These are phyloP conservation scores for Cataglyphis albicans DNA, from an alignment of 2,888 invertebrate genomes.

Conservation along the genomic window DNA sequence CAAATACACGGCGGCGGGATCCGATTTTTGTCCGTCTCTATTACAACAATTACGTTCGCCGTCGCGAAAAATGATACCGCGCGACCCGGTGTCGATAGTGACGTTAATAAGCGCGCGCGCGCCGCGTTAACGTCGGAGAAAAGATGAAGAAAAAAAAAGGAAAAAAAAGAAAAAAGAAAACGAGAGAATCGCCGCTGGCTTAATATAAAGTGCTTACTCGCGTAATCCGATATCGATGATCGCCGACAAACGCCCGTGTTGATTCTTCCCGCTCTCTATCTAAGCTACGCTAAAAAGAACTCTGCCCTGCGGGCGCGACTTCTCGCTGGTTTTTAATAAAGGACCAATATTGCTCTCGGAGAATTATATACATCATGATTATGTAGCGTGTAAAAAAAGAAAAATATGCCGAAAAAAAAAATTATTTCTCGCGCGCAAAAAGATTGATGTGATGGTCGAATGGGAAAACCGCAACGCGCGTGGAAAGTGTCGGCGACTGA, in stretches of 20 bases:
- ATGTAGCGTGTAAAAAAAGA: not conserved
- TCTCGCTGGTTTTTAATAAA: constrained; percentile 73
- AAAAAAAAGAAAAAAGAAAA: constrained; percentile 19
- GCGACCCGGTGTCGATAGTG: constrained; percentile 17
- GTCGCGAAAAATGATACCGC: not conserved
- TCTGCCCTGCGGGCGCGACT: constrained; percentile 69
- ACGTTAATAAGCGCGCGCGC: constrained; percentile 45
- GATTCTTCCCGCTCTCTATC: constrained; percentile 66
- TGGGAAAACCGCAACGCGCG: constrained; percentile 47
- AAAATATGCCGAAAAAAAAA: not conserved
- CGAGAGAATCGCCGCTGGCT: constrained; percentile 55
- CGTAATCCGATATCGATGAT: constrained; percentile 82
- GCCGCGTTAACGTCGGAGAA: not conserved
- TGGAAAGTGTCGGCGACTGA: constrained; percentile 43
- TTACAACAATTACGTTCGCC: not conserved
- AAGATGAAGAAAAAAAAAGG: not conserved
- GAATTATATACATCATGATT: not conserved
- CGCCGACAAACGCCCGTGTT: constrained; percentile 65
- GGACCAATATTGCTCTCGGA: constrained; percentile 53
- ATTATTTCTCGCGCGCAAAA: constrained; percentile 13
- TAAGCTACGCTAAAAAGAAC: constrained; percentile 67
- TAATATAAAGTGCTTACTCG: constrained; percentile 80
- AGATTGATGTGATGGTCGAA: constrained; percentile 1
- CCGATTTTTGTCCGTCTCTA: constrained; percentile 7
- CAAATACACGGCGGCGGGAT: not conserved